Base-by-base conservation (phyloP, 2,888 invertebrate genomes). In the Lepidonotus clava region DNA sequence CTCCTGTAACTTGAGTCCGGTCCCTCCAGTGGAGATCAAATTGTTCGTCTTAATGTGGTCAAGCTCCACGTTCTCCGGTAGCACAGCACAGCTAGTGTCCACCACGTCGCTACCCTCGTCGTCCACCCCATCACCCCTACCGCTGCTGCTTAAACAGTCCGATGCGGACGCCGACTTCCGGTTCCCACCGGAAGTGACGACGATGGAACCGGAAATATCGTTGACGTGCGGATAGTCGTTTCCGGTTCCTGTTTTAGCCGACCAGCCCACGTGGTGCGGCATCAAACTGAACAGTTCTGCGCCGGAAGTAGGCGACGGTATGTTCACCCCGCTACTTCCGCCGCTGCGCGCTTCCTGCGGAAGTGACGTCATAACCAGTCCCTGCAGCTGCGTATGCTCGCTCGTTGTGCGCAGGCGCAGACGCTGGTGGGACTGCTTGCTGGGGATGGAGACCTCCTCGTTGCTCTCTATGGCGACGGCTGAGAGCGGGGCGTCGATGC, bases 401-500 rank as follows among this genome's bases (percentile, higher is more conserved):
- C 84, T 77, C 6, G 36, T 46, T 6, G 86, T 28, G 8, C 84
- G 84, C 32, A 67, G 56, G 2, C 38, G n/a, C 46, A 46, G 46
- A 32, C 83, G 24, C 34, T 71, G 85, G 40, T 56, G 38, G 18
- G 53, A 51, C 21, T 38, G 66, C 28, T 40, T 53, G 14, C 76
- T 56, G 5, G 86, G 86, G 21, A 87, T 83, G 51, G 86, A 76
- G 56, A 89, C 66, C 28, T 88, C 86, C 21, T 77, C 89, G 11
- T 88, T 89, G 28, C 88, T 89, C 41, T 96, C 96, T 91, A 97
- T 95, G 92, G 96, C 96, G 83, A 97, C 96, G 87, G 97, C 93
- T 6, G 93, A 96, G 96, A 96, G 86, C 96, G 95, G 83, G 96
- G 97, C 91, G 84, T 97, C 97, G 53, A 97, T 95, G 91, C 97